A percentile compares a stretch with the other conserved stretches of the same genome.
Evolutionary conservation across 2,113 vertebrate species (phyloP).

Genomic region (Strigops habroptila): DNA sequence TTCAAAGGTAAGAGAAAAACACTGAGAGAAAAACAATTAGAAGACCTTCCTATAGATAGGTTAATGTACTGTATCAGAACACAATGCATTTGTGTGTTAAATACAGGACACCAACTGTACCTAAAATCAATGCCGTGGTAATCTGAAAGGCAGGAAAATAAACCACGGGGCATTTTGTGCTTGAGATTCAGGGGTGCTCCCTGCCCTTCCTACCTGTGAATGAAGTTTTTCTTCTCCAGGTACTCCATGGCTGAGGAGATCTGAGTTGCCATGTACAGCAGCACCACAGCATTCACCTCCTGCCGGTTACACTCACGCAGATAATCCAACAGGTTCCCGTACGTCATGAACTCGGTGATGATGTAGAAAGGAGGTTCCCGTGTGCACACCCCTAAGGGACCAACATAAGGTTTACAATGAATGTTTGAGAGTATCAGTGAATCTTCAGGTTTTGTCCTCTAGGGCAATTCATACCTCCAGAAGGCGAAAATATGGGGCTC

Average conservation of each 20-base stretch:
- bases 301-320: conserved; percentile 93
- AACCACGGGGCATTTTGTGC: not conserved
- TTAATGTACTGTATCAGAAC: not conserved
- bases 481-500: not conserved
- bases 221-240: conserved; percentile 99
- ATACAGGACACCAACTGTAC: not conserved
- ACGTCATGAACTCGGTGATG: conserved; percentile 99
- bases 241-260: conserved; percentile 99
- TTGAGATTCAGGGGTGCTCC: rapidly evolving
- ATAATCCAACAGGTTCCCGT: conserved; percentile 95
- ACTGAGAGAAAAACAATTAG: not conserved
- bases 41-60: not conserved
- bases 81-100: not conserved
- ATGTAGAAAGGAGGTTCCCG: conserved; percentile 98
- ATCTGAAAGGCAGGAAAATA: not conserved
- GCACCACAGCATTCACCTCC: conserved; percentile 95
- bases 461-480: not conserved
- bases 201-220: conserved; percentile 84
- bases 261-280: conserved; percentile 98
- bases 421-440: not conserved
- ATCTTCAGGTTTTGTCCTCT: not conserved
- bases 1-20: not conserved
- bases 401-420: not conserved
- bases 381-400: conserved; percentile 90
- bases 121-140: not conserved